phyloP scores from a whole-genome alignment of 2,888 invertebrate species.

The Morpho deidamia region DNA sequence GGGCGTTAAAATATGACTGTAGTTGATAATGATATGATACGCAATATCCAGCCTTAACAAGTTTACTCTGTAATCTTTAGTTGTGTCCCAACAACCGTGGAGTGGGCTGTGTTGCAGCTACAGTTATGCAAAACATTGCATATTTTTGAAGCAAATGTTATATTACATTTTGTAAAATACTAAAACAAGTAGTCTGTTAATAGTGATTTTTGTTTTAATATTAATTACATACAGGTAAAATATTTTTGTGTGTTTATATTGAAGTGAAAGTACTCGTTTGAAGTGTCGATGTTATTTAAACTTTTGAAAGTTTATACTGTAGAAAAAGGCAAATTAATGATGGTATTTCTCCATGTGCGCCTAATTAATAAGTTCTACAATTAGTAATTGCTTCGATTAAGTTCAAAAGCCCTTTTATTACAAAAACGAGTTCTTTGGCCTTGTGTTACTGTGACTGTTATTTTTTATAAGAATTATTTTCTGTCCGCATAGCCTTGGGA shows the following conservation, averaged over 20 bases:
- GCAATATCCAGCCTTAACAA: no score
- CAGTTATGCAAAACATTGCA: slow-evolving; percentile 37
- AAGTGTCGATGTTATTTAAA: background rate
- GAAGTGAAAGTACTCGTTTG: slow-evolving; percentile 54
- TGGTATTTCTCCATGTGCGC: background rate
- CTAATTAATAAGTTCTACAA: background rate
- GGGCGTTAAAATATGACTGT: no score
- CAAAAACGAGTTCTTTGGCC: slow-evolving; percentile 32
- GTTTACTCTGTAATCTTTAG: slow-evolving; percentile 25
- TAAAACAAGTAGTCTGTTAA: slow-evolving; percentile 42
- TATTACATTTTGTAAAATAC: slow-evolving; percentile 38
- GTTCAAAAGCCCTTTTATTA: background rate
- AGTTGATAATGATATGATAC: no score
- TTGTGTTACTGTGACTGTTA: slow-evolving; percentile 21
- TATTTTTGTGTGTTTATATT: slow-evolving; percentile 25
- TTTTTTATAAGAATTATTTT: slow-evolving; percentile 23
- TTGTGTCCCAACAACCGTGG: slow-evolving; percentile 46
- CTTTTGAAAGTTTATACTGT: background rate
- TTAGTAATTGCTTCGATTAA: background rate
- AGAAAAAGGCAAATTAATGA: slow-evolving; percentile 1
- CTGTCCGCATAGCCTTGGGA: slow-evolving; percentile 17
- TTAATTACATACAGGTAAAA: slow-evolving; percentile 48
- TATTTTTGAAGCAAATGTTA: slow-evolving; percentile 41
- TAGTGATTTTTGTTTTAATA: slow-evolving; percentile 35
- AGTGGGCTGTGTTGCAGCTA: slow-evolving; percentile 40